Percentiles rank a stretch among this genome's conserved stretches.
These are phyloP conservation scores for Varroa destructor DNA, from an alignment of 1,140 invertebrate species.

Conservation along the genomic window DNA sequence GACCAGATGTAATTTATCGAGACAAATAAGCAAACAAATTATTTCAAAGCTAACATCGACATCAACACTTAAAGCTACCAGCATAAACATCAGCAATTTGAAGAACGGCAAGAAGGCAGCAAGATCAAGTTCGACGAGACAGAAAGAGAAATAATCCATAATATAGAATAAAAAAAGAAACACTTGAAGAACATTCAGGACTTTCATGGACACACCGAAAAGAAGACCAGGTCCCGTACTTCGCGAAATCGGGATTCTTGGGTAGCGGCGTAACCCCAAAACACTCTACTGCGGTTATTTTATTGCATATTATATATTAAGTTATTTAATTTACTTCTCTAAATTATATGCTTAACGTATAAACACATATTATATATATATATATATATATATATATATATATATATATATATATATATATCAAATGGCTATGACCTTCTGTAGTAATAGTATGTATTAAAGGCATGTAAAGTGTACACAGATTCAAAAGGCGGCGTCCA, in stretches of 20 bases:
- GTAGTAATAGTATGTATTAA: constrained; percentile 25
- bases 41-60: too few species aligned
- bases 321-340: constrained; percentile 16
- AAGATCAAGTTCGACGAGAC: too few species aligned
- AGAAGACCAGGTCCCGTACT: neutral
- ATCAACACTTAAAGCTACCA: too few species aligned
- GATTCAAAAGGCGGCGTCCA: neutral
- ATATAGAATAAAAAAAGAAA: neutral
- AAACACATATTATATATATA: neutral
- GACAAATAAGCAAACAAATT: too few species aligned
- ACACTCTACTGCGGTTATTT: neutral
- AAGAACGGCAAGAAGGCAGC: too few species aligned
- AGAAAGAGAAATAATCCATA: neutral
- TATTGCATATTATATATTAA: constrained; percentile 17
- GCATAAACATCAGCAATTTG: too few species aligned
- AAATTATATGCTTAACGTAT: neutral
- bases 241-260: neutral
- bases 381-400: constrained; percentile 10
- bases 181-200: neutral
- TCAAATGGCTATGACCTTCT: neutral
- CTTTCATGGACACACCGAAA: neutral
- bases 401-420: neutral
- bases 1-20: too few species aligned
- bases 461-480: constrained; percentile 26
- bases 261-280: too few species aligned